Percentiles rank a stretch among this genome's conserved stretches.
Conservation (phyloP, 2,888 invertebrate genomes). For the Agonopterix alstromeriana region DNA sequence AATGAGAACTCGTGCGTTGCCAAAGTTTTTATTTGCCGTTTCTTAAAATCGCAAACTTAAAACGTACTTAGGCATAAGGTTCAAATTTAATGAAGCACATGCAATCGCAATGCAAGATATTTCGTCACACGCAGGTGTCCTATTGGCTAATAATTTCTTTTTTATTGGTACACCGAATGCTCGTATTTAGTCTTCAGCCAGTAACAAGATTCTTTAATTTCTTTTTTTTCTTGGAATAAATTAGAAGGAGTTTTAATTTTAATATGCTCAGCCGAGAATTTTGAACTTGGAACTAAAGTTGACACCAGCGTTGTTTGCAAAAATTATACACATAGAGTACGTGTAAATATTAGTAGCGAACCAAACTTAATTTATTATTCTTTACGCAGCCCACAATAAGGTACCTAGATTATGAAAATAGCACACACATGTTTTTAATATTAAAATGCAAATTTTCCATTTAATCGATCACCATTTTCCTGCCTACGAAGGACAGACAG, state of each 20-base stretch:
- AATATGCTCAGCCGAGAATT: no score
- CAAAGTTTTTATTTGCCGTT: conserved; percentile 9
- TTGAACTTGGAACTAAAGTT: no score
- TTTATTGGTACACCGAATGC: conserved; percentile 17
- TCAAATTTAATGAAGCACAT: neutral
- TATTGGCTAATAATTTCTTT: conserved; percentile 14
- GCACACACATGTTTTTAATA: conserved; percentile 37
- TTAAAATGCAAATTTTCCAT: conserved; percentile 53
- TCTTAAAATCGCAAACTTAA: no score
- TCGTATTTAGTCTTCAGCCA: conserved; percentile 15
- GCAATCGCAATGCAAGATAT: neutral
- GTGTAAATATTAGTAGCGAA: no score
- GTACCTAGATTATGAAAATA: conserved; percentile 6
- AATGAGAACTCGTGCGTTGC: conserved; percentile 50
- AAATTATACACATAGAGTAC: no score
- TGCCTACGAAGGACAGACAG: conserved; percentile 49
- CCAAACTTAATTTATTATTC: no score
- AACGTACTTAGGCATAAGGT: neutral
- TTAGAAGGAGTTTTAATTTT: no score
- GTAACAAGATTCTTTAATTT: conserved; percentile 10
- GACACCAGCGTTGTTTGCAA: no score
- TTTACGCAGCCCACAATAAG: neutral
- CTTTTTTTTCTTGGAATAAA: conserved; percentile 1
- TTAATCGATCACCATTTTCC: conserved; percentile 53
- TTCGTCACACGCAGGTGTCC: conserved; percentile 10